A percentile compares a stretch with the other conserved stretches of the same genome.
Conservation (phyloP, 2,797 vertebrate genomes). For the Eremophila alpestris region DNA sequence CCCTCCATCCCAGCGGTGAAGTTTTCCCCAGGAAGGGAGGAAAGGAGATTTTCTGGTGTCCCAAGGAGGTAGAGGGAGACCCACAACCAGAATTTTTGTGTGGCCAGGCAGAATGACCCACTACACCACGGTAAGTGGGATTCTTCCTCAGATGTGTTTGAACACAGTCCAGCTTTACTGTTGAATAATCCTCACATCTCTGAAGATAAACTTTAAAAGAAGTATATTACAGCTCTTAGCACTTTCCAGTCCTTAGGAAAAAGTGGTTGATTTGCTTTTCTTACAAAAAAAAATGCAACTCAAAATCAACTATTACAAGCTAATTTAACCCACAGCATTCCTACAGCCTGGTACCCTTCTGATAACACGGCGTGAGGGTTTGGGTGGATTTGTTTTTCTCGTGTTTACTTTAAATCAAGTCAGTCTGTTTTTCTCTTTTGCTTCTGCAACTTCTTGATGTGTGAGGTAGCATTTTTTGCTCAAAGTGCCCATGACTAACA, state of each 20-base stretch:
- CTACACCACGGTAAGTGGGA: background rate
- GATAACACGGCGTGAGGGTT: background rate
- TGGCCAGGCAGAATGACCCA: background rate
- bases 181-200: background rate
- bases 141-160: background rate
- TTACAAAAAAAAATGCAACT: background rate
- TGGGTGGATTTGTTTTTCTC: background rate
- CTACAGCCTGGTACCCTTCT: background rate
- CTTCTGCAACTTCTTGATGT: background rate
- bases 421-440: background rate
- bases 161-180: background rate
- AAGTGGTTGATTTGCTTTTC: background rate
- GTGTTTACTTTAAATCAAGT: background rate
- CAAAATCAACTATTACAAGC: background rate
- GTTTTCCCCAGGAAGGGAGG: background rate
- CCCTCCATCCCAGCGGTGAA: fast-evolving
- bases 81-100: fast-evolving
- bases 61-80: background rate
- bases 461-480: background rate
- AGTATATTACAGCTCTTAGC: background rate
- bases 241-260: background rate
- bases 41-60: background rate
- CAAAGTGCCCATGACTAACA: fast-evolving
- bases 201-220: background rate
- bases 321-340: background rate